A percentile compares a stretch with the other conserved stretches of the same genome.
Evolutionary conservation across 1,140 invertebrate species (phyloP).

Genomic region (Megathymus violae): DNA sequence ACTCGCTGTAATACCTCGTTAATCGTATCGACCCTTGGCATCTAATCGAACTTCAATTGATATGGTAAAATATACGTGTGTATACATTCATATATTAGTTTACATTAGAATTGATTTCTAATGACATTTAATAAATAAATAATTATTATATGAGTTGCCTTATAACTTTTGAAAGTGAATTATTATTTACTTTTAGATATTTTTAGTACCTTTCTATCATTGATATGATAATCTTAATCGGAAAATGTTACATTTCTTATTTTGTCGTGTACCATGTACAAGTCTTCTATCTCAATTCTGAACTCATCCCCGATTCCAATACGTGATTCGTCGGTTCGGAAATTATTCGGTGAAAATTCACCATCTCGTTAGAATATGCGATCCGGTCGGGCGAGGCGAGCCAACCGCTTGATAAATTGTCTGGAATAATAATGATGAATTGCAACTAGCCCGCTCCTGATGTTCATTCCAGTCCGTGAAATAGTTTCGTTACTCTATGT

Average conservation of each 20-base stretch:
- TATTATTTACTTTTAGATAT: not conserved
- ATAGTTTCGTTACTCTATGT: conserved; percentile 46
- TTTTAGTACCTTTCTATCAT: not conserved
- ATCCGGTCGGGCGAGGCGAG: conserved; percentile 71
- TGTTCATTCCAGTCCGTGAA: conserved; percentile 71
- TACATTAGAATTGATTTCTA: too few species aligned
- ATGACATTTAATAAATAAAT: too few species aligned
- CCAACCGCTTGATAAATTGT: conserved; percentile 83
- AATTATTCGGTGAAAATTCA: conserved; percentile 83
- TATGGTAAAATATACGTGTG: too few species aligned
- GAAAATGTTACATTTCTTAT: conserved; percentile 35
- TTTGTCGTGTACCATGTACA: conserved; percentile 70
- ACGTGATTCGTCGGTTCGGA: conserved; percentile 82
- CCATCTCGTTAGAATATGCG: conserved; percentile 82
- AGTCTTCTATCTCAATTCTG: conserved; percentile 81
- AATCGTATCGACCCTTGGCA: conserved; percentile 70
- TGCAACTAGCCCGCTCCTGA: conserved; percentile 73
- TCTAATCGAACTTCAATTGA: conserved; percentile 44
- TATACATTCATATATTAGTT: too few species aligned
- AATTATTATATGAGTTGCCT: too few species aligned
- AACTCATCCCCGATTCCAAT: conserved; percentile 80
- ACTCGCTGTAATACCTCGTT: conserved; percentile 74
- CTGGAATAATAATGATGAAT: conserved; percentile 84
- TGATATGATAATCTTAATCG: too few species aligned
- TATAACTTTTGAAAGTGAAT: too few species aligned